These are phyloP conservation scores for Nemurella pictetii DNA, from an alignment of 2,888 invertebrate species.

Conservation along the genomic window DNA sequence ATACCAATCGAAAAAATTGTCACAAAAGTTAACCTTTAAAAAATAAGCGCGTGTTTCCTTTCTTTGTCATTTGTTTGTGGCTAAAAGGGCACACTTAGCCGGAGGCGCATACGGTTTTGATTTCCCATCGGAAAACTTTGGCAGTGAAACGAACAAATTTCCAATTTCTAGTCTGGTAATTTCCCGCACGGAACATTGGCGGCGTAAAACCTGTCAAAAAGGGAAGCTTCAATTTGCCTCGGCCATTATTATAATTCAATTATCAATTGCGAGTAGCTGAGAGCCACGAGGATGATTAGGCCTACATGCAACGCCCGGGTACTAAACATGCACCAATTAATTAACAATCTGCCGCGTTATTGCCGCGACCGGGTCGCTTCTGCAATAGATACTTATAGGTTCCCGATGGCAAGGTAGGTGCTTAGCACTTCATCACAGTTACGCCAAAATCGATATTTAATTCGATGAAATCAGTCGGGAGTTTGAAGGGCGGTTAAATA, in stretches of 20 bases:
- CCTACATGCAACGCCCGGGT: background rate
- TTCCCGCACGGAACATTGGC: background rate
- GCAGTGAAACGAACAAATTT: background rate
- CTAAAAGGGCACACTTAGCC: background rate
- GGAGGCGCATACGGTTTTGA: background rate
- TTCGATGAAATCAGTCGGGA: background rate
- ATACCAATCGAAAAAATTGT: background rate
- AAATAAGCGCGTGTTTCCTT: background rate
- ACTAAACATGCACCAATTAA: background rate
- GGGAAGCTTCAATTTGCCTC: background rate
- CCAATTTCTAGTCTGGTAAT: background rate
- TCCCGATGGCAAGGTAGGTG: background rate
- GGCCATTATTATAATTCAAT: background rate
- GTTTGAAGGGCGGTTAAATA: background rate
- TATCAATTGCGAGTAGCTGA: background rate
- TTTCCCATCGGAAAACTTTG: background rate
- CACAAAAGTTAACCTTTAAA: background rate
- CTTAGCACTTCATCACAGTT: background rate
- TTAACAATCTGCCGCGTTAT: background rate
- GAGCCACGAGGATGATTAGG: background rate
- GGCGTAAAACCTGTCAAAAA: background rate
- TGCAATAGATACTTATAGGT: background rate
- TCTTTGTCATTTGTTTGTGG: background rate
- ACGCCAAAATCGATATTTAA: background rate
- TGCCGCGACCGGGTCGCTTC: background rate